Percentiles rank a stretch among this genome's conserved stretches.
These are phyloP conservation scores for Miltochrista miniata DNA, from an alignment of 2,888 invertebrate species.

Conservation along the genomic window DNA sequence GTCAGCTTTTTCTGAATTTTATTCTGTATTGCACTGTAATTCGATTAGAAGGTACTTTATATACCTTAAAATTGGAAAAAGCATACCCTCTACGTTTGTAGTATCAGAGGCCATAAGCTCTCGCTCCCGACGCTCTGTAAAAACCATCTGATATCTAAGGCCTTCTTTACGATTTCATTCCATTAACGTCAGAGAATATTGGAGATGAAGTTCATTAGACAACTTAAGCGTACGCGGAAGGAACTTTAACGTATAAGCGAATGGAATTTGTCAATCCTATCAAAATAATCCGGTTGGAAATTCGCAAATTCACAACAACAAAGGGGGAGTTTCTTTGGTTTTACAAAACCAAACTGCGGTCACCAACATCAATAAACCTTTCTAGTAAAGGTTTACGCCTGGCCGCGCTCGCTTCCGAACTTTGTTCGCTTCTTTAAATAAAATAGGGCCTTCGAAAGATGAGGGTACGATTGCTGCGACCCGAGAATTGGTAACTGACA, in stretches of 20 bases:
- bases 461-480: conserved; percentile 46
- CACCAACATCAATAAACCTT: conserved; percentile 77
- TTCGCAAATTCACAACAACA: conserved; percentile 42
- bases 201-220: not conserved
- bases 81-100: too few relatives aligned
- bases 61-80: too few relatives aligned
- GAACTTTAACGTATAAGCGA: too few relatives aligned
- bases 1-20: too few relatives aligned
- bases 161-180: too few relatives aligned
- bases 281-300: conserved; percentile 38
- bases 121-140: too few relatives aligned
- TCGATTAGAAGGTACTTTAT: too few relatives aligned
- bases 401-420: conserved; percentile 59
- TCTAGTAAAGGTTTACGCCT: conserved; percentile 76
- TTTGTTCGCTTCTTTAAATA: conserved; percentile 69
- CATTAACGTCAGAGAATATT: too few relatives aligned
- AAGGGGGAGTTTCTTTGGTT: conserved; percentile 38
- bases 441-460: conserved; percentile 57
- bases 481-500: conserved; percentile 41
- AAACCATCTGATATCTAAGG: too few relatives aligned
- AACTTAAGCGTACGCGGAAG: too few relatives aligned
- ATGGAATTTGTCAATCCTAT: conserved; percentile 14
- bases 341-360: conserved; percentile 68
- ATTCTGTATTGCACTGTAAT: too few relatives aligned
- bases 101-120: too few relatives aligned